A percentile compares a stretch with the other conserved stretches of the same genome.
phyloP scores from a whole-genome alignment of 2,113 vertebrate species.

The Oostethus manadensis region DNA sequence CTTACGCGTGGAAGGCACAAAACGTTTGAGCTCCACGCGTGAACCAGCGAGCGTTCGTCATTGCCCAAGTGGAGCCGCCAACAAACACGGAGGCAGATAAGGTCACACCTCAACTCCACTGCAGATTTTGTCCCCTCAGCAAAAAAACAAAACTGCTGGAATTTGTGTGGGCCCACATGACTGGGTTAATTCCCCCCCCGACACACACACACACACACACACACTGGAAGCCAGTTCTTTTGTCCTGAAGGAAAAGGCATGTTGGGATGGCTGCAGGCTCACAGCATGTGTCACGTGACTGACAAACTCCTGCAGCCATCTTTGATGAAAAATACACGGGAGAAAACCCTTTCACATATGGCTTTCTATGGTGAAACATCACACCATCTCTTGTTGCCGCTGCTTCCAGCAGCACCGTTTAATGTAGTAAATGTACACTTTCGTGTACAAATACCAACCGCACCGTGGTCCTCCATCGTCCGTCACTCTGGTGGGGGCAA shows the following conservation, averaged over 20 bases:
- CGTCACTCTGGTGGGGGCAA: no score
- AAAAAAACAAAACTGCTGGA: conserved; percentile 24
- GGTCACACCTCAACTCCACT: conserved; percentile 34
- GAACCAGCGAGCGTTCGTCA: conserved; percentile 38
- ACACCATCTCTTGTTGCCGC: no score
- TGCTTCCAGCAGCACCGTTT: no score
- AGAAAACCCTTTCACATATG: no score
- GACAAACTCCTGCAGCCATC: background rate
- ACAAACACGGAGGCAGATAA: conserved; percentile 1
- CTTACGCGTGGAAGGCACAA: conserved; percentile 9
- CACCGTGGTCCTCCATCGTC: no score
- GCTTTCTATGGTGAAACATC: no score
- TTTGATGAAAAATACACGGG: no score
- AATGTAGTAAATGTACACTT: no score
- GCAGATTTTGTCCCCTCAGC: conserved; percentile 40
- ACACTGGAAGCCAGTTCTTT: conserved; percentile 34
- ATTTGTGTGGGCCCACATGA: conserved; percentile 38
- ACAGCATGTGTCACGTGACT: conserved; percentile 4
- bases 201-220: conserved; percentile 4
- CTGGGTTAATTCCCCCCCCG: conserved; percentile 40
- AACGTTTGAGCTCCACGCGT: conserved; percentile 32
- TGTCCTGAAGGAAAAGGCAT: conserved; percentile 26
- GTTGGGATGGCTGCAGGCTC: conserved; percentile 4
- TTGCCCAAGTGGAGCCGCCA: conserved; percentile 13
- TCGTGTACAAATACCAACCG: no score